A percentile compares a stretch with the other conserved stretches of the same genome.
Conservation (phyloP, 1,140 invertebrate genomes). For the Agraylea sexmaculata region DNA sequence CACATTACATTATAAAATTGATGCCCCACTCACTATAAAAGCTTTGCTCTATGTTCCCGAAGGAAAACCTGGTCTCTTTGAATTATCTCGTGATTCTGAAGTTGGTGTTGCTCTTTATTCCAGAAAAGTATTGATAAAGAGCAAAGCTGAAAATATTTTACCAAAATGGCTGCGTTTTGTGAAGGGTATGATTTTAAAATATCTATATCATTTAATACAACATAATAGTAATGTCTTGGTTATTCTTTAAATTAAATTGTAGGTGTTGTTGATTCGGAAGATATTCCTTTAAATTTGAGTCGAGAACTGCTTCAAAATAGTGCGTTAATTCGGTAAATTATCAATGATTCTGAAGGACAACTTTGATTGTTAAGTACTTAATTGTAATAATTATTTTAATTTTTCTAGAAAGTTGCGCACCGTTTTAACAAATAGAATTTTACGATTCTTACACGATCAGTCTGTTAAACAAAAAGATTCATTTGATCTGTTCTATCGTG, state of each 20-base stretch:
- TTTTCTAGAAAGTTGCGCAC: constrained; percentile 67
- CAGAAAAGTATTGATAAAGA: constrained; percentile 81
- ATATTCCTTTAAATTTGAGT: constrained; percentile 94
- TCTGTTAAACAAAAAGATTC: constrained; percentile 72
- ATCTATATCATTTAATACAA: too few species aligned
- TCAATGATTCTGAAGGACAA: background rate
- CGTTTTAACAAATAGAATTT: constrained; percentile 72
- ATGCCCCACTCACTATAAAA: constrained; percentile 84
- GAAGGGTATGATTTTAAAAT: constrained; percentile 57
- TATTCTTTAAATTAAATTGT: constrained; percentile 21
- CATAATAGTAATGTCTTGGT: constrained; percentile 3
- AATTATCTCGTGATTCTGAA: constrained; percentile 72
- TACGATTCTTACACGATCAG: constrained; percentile 80
- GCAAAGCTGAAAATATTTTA: constrained; percentile 78
- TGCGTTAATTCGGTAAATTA: constrained; percentile 66
- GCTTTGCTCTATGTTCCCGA: constrained; percentile 90
- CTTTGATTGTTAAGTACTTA: constrained; percentile 6
- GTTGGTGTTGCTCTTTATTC: constrained; percentile 82
- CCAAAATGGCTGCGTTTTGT: constrained; percentile 92
- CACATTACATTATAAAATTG: constrained; percentile 74
- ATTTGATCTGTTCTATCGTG: constrained; percentile 79
- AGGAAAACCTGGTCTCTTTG: constrained; percentile 78
- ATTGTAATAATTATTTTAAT: constrained; percentile 11
- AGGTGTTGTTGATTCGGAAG: constrained; percentile 95
- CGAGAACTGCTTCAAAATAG: constrained; percentile 92